These are phyloP conservation scores for Melanitta fusca DNA, from an alignment of 2,797 vertebrate species.

Conservation along the genomic window DNA sequence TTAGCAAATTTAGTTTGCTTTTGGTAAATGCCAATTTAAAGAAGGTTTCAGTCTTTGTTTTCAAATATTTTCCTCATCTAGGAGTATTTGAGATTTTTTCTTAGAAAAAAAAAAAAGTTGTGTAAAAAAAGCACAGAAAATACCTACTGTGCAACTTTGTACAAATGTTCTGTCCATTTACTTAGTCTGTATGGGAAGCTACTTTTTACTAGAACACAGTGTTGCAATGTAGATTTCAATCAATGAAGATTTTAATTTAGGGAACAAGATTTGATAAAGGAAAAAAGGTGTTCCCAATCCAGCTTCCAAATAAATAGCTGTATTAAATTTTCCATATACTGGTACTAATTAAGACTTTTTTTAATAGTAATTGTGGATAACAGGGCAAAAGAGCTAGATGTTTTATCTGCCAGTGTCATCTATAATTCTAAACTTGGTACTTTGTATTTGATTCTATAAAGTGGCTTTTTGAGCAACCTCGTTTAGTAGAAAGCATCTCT, in stretches of 20 bases:
- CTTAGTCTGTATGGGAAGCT: not conserved
- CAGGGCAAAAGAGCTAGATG: not conserved
- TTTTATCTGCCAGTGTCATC: not conserved
- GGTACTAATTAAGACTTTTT: not conserved
- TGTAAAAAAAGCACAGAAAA: not conserved
- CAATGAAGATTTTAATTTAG: not conserved
- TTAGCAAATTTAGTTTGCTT: constrained; percentile 48
- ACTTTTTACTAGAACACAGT: not conserved
- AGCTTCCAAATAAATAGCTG: not conserved
- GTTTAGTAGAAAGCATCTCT: too few species aligned
- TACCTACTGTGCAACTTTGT: not conserved
- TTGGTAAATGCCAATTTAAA: constrained; percentile 40
- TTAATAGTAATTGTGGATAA: not conserved
- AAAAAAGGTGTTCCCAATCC: not conserved
- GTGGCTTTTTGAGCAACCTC: not conserved
- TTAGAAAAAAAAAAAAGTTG: not conserved
- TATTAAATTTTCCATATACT: not conserved
- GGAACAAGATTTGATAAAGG: not conserved
- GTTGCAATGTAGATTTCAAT: not conserved
- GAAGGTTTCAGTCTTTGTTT: not conserved
- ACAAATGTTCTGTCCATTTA: not conserved
- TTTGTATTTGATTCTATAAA: not conserved
- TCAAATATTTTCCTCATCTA: not conserved
- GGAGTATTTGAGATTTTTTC: not conserved
- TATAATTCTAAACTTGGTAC: not conserved